Evolutionary conservation across 2,888 invertebrate species (phyloP).

Genomic region (Hemistola chrysoprasaria): DNA sequence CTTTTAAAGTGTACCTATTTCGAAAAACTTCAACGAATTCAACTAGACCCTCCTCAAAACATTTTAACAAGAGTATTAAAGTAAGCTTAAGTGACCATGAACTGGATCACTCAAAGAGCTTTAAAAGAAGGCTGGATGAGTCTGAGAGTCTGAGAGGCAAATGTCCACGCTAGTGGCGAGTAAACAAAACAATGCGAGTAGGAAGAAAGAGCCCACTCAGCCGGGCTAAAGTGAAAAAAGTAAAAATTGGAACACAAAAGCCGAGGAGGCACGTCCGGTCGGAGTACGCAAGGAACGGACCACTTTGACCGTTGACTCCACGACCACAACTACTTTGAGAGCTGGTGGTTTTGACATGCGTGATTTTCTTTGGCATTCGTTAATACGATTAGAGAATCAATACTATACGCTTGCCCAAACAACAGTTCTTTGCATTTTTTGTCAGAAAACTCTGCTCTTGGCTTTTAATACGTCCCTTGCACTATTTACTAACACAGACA

Average conservation of each 20-base stretch:
- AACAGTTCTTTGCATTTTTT: too few relatives aligned
- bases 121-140: constrained; percentile 46
- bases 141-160: constrained; percentile 59
- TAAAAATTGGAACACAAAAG: constrained; percentile 66
- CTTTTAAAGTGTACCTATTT: constrained; percentile 3
- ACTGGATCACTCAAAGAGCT: constrained; percentile 41
- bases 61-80: constrained; percentile 30
- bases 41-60: constrained; percentile 31
- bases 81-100: constrained; percentile 48
- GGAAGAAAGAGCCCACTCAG: constrained; percentile 66
- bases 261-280: constrained; percentile 62
- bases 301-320: constrained; percentile 54
- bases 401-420: too few relatives aligned
- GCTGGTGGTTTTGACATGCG: constrained; percentile 4
- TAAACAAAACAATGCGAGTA: constrained; percentile 59
- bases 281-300: constrained; percentile 48
- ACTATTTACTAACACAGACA: too few relatives aligned
- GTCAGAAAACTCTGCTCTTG: too few relatives aligned
- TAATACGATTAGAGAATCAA: constrained; percentile 1
- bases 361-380: constrained; percentile 1
- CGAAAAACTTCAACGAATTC: constrained; percentile 23
- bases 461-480: too few relatives aligned
- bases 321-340: constrained; percentile 51
- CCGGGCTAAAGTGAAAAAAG: constrained; percentile 55
- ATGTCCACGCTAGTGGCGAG: constrained; percentile 59